These are phyloP conservation scores for Shargacucullia verbasci DNA, from an alignment of 2,888 invertebrate genomes.

Conservation along the genomic window DNA sequence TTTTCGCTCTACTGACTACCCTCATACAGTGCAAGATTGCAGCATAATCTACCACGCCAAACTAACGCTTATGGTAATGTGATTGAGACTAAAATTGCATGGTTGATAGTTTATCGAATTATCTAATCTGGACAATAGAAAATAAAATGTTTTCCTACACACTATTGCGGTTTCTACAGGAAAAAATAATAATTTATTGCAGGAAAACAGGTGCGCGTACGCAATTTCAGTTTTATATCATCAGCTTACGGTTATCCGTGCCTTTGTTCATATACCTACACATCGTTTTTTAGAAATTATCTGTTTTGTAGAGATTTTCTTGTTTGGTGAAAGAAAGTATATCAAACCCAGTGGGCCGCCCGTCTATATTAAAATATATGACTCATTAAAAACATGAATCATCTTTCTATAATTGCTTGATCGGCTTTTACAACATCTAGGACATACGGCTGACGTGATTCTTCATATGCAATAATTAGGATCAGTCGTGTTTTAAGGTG, in stretches of 20 bases:
- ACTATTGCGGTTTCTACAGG: slow-evolving; percentile 36
- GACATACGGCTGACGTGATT: too few species aligned
- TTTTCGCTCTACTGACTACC: slow-evolving; percentile 68
- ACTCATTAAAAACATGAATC: too few species aligned
- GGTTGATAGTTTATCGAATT: slow-evolving; percentile 42
- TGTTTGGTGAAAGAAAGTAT: too few species aligned
- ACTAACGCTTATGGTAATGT: slow-evolving; percentile 13
- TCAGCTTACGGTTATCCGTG: background rate
- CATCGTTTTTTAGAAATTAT: too few species aligned
- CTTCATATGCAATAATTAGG: too few species aligned
- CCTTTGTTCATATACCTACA: too few species aligned
- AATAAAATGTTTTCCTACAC: slow-evolving; percentile 55
- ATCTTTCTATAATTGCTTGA: too few species aligned
- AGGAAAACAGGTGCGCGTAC: slow-evolving; percentile 15
- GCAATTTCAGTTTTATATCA: slow-evolving; percentile 6
- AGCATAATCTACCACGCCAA: slow-evolving; percentile 17
- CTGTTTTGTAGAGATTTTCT: too few species aligned
- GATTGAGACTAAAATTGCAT: slow-evolving; percentile 16
- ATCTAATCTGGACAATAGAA: slow-evolving; percentile 55
- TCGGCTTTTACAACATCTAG: too few species aligned
- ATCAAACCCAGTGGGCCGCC: too few species aligned
- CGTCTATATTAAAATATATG: too few species aligned
- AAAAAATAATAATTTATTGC: slow-evolving; percentile 28
- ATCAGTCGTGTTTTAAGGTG: too few species aligned
- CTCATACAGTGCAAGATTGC: slow-evolving; percentile 22